Percentiles rank a stretch among this genome's conserved stretches.
Conservation (phyloP, 2,113 vertebrate genomes). For the Sterna hirundo region DNA sequence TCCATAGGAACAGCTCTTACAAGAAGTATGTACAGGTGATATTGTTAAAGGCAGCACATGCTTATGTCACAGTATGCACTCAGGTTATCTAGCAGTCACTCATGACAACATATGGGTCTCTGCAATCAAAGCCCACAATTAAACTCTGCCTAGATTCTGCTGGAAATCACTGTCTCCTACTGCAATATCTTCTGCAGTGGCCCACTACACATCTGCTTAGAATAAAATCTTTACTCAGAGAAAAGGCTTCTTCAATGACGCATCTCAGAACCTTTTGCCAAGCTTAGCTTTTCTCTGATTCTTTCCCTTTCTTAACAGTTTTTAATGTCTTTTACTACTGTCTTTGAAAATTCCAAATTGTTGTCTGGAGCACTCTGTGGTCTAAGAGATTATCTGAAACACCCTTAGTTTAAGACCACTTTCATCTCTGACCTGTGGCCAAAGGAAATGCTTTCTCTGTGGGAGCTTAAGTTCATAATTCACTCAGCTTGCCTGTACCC, state of each 20-base stretch:
- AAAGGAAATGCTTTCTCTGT: neutral
- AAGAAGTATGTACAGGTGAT: no score
- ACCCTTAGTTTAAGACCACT: neutral
- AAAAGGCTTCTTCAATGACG: neutral
- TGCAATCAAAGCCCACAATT: neutral
- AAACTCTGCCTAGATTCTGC: neutral
- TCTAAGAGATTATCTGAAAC: neutral
- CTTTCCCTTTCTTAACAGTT: neutral
- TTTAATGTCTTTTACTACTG: neutral
- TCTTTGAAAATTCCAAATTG: neutral
- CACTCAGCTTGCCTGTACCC: neutral
- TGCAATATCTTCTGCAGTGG: neutral
- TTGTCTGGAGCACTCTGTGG: neutral
- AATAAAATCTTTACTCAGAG: neutral
- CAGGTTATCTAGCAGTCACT: neutral
- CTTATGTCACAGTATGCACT: neutral
- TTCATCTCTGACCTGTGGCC: neutral
- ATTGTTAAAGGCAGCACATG: neutral
- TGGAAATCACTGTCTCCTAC: neutral
- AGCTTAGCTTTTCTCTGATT: neutral
- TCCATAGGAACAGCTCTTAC: neutral
- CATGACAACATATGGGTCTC: fast-evolving
- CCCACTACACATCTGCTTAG: neutral
- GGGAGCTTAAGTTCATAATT: neutral
- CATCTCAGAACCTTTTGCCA: neutral